Percentiles rank a stretch among this genome's conserved stretches.
Conservation (phyloP, 1,140 invertebrate species). For the Belonocnema kinseyi region DNA sequence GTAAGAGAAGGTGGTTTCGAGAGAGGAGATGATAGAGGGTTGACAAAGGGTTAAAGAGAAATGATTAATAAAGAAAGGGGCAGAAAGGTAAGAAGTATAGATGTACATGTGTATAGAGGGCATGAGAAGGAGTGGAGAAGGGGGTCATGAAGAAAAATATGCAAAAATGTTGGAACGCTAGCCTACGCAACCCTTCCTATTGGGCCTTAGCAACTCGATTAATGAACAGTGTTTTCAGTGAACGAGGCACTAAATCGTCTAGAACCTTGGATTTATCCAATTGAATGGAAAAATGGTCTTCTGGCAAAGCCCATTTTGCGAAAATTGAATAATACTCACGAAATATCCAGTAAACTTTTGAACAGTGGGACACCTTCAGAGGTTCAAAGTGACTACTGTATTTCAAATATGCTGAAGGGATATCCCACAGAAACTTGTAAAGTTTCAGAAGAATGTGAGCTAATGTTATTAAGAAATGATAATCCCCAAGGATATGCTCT, state of each 20-base stretch:
- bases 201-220: neutral
- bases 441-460: neutral
- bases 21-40: too few species aligned
- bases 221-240: neutral
- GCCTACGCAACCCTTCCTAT: too few species aligned
- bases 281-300: neutral
- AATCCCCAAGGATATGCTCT: neutral
- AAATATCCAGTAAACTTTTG: neutral
- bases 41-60: too few species aligned
- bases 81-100: too few species aligned
- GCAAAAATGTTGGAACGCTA: too few species aligned
- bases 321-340: neutral
- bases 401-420: neutral
- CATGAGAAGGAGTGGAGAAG: too few species aligned
- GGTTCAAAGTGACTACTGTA: constrained; percentile 3
- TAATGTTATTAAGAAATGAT: neutral
- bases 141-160: too few species aligned
- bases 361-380: neutral
- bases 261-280: neutral
- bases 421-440: neutral
- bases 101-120: too few species aligned
- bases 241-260: neutral
- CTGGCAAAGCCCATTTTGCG: neutral
- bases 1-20: too few species aligned
- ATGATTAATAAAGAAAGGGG: too few species aligned